Percentiles rank a stretch among this genome's conserved stretches.
Conservation (phyloP, 2,888 invertebrate genomes). For the Drosophila prostipennis region DNA sequence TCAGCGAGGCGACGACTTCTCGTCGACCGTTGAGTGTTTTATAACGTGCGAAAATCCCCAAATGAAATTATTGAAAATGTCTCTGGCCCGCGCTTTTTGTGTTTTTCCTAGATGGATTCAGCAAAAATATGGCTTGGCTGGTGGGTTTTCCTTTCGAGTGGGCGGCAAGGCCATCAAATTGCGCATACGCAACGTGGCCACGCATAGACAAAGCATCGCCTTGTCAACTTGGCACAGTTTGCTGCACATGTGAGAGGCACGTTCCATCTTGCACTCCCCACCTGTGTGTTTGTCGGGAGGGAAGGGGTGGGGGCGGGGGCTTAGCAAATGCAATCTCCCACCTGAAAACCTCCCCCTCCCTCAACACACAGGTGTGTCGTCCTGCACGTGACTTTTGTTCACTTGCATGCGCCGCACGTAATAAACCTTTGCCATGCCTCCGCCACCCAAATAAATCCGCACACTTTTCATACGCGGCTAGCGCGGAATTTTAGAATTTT, state of each 20-base stretch:
- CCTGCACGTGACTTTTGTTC: slow-evolving; percentile 76
- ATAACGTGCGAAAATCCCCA: slow-evolving; percentile 68
- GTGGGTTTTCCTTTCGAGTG: not conserved
- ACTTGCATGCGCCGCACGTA: slow-evolving; percentile 73
- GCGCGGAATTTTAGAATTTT: slow-evolving; percentile 6
- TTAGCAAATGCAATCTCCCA: slow-evolving; percentile 42
- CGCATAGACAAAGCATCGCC: slow-evolving; percentile 52
- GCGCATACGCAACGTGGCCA: slow-evolving; percentile 72
- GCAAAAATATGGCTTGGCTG: slow-evolving; percentile 16
- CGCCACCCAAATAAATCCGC: slow-evolving; percentile 7
- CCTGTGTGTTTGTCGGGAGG: too few species aligned
- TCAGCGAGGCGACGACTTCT: slow-evolving; percentile 41
- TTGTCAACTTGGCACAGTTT: slow-evolving; percentile 76
- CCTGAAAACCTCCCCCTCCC: not conserved
- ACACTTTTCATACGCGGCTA: slow-evolving; percentile 7
- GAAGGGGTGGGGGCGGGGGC: not conserved
- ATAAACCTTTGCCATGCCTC: slow-evolving; percentile 58
- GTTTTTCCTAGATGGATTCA: slow-evolving; percentile 26
- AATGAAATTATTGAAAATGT: slow-evolving; percentile 69
- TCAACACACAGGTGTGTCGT: slow-evolving; percentile 30
- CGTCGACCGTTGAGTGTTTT: slow-evolving; percentile 66
- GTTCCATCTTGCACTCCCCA: slow-evolving; percentile 41
- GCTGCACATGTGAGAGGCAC: slow-evolving; percentile 60
- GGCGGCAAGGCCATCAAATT: slow-evolving; percentile 57
- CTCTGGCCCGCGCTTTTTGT: slow-evolving; percentile 5